A percentile compares a stretch with the other conserved stretches of the same genome.
Evolutionary conservation across 2,797 vertebrate species (phyloP).

Genomic region (Chromis chromis): DNA sequence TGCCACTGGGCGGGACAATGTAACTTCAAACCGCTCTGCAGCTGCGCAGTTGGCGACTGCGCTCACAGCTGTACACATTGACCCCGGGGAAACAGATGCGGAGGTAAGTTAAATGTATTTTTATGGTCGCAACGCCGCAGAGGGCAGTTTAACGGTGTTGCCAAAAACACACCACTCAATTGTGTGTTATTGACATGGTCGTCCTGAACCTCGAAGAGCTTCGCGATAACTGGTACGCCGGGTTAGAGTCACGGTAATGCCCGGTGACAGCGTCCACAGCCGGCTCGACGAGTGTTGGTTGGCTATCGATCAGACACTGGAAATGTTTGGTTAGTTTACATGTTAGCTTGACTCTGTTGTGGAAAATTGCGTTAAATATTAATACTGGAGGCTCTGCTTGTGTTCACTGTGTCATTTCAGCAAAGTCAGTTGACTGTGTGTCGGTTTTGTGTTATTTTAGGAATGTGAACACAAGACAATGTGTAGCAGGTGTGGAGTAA

Average conservation of each 20-base stretch:
- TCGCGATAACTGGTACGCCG: conserved; percentile 22
- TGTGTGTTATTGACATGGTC: not conserved
- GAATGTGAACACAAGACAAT: not conserved
- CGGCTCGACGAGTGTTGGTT: conserved; percentile 4
- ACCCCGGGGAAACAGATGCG: conserved; percentile 25
- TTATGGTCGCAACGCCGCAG: not conserved
- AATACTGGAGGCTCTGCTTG: not conserved
- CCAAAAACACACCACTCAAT: not conserved
- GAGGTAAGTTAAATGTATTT: conserved; percentile 53
- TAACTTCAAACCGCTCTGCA: conserved; percentile 20
- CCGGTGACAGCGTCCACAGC: conserved; percentile 17
- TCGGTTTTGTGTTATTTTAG: not conserved
- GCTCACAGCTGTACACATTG: conserved; percentile 28
- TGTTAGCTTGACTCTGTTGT: conserved; percentile 12
- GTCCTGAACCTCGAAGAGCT: not conserved
- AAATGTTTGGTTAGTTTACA: conserved; percentile 3
- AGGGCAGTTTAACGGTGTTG: not conserved
- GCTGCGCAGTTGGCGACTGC: conserved; percentile 47
- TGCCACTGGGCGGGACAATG: not conserved
- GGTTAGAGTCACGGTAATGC: conserved; percentile 20
- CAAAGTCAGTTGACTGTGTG: not conserved
- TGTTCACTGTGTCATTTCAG: not conserved
- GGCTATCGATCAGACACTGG: conserved; percentile 31
- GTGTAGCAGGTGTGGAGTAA: not conserved
- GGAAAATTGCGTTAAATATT: not conserved